Conservation (phyloP, 35 echinoderm and acorn worm species). For the Diadema setosum region DNA sequence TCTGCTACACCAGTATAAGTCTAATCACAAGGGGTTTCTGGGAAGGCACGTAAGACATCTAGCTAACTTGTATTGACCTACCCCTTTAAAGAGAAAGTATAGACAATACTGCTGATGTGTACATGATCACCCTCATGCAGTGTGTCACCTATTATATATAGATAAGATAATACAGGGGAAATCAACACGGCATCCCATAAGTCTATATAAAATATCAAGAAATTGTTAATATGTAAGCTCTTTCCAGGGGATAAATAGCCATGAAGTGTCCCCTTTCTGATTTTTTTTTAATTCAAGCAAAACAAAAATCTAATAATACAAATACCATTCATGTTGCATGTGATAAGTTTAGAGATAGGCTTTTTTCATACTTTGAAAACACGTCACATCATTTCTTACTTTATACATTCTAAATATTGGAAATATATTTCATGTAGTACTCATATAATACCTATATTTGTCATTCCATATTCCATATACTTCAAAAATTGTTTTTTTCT, state of each 20-base stretch:
- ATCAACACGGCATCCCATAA: neutral
- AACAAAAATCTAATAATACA: neutral
- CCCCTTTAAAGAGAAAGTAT: neutral
- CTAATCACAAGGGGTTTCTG: neutral
- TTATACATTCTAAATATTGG: conserved; percentile 25
- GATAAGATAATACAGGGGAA: neutral
- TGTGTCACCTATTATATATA: neutral
- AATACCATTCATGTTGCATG: conserved; percentile 25
- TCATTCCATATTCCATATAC: neutral
- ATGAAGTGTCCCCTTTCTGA: neutral
- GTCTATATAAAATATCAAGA: neutral
- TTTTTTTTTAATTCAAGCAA: neutral
- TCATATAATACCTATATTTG: conserved; percentile 22
- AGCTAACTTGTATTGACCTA: neutral
- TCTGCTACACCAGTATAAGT: neutral
- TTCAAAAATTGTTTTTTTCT: neutral
- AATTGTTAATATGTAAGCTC: neutral
- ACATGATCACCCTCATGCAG: neutral
- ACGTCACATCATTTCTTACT: conserved; percentile 24
- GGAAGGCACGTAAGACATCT: conserved; percentile 25
- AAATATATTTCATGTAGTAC: conserved; percentile 15
- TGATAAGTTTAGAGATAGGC: conserved; percentile 8
- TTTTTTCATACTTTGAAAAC: neutral
- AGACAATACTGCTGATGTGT: neutral
- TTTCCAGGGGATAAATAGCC: neutral